Conservation (phyloP, 2,888 invertebrate species). For the Dorcus hopei region DNA sequence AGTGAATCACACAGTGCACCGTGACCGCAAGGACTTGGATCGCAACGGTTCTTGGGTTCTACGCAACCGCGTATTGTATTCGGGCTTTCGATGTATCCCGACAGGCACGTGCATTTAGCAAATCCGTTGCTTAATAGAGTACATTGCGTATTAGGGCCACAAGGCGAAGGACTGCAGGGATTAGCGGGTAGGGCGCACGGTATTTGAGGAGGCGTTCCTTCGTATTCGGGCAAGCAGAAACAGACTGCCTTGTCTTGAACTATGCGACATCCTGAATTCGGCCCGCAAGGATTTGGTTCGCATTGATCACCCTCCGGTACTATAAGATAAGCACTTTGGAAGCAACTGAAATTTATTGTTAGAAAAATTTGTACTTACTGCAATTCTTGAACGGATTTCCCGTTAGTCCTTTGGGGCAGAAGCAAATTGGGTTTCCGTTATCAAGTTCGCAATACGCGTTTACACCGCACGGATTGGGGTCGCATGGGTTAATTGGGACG, state of each 20-base stretch:
- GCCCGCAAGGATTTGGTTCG: constrained; percentile 78
- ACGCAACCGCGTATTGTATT: constrained; percentile 85
- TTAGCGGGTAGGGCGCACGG: constrained; percentile 70
- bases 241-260: constrained; percentile 74
- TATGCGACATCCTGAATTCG: constrained; percentile 77
- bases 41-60: constrained; percentile 75
- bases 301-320: constrained; percentile 88
- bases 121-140: constrained; percentile 73
- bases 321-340: constrained; percentile 45
- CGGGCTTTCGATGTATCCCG: constrained; percentile 80
- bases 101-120: constrained; percentile 82
- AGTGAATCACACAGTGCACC: constrained; percentile 79
- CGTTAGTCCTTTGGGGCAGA: constrained; percentile 83
- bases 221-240: constrained; percentile 84
- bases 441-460: constrained; percentile 83
- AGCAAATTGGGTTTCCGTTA: constrained; percentile 83
- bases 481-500: constrained; percentile 73
- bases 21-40: constrained; percentile 76
- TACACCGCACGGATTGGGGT: constrained; percentile 83
- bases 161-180: constrained; percentile 82
- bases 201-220: constrained; percentile 75
- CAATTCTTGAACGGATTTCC: constrained; percentile 89
- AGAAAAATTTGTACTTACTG: constrained; percentile 62
- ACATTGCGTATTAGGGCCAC: constrained; percentile 87
- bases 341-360: background rate